These are phyloP conservation scores for Pachyseris speciosa DNA, from an alignment of 64 coral and sea anemone genomes.

Conservation along the genomic window DNA sequence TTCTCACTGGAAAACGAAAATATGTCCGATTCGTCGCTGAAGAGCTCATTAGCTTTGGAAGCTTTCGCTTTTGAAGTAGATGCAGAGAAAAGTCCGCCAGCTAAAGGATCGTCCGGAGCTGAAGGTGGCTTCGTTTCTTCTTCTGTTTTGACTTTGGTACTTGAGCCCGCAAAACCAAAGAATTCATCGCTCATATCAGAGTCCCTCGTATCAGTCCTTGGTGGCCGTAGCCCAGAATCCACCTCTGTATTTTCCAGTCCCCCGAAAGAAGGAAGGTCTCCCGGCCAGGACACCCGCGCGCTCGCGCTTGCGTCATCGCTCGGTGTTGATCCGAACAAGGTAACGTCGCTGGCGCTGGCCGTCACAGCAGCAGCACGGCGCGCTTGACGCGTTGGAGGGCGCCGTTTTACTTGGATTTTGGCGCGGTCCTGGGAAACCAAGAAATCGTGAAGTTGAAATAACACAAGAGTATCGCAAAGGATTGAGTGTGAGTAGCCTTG, in stretches of 20 bases:
- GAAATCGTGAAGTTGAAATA: not conserved
- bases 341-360: constrained; percentile 70
- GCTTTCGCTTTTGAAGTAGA: constrained; percentile 12
- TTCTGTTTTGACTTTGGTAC: constrained; percentile 15
- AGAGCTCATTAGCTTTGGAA: constrained; percentile 20
- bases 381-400: constrained; percentile 94
- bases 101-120: not conserved
- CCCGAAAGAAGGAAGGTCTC: constrained; percentile 23
- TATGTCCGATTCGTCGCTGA: constrained; percentile 2
- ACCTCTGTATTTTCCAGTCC: constrained; percentile 20
- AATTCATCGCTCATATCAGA: constrained; percentile 97
- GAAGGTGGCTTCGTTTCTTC: not conserved
- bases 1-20: constrained; percentile 13
- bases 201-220: constrained; percentile 68
- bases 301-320: constrained; percentile 12
- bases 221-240: constrained; percentile 20
- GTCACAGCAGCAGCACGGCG: constrained; percentile 72
- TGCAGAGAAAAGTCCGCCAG: constrained; percentile 11
- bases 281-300: constrained; percentile 36
- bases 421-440: constrained; percentile 85
- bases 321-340: constrained; percentile 72
- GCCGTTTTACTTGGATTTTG: constrained; percentile 84
- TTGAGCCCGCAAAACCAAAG: constrained; percentile 82
- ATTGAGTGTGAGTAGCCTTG: too few species aligned
- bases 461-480: not conserved